phyloP scores from a whole-genome alignment of 2,797 vertebrate genomes.

The Phrynocephalus vlangalii region DNA sequence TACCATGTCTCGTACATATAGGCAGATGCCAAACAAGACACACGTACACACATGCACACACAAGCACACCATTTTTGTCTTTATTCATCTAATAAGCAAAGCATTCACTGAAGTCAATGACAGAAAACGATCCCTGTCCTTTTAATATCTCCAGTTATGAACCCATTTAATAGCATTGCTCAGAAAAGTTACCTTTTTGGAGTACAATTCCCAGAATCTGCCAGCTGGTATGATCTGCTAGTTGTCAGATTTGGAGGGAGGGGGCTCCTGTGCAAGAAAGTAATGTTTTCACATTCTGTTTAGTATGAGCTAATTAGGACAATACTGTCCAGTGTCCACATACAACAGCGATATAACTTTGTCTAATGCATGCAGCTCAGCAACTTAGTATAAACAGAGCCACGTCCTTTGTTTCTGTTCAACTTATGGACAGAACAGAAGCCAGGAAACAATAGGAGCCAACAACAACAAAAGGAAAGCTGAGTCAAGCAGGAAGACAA shows the following conservation, averaged over 20 bases:
- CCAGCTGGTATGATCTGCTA: no score
- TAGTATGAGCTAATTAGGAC: background rate
- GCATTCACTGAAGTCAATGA: no score
- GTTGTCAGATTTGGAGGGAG: no score
- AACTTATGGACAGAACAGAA: background rate
- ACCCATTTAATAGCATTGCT: background rate
- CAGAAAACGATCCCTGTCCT: no score
- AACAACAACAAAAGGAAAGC: background rate
- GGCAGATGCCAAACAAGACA: background rate
- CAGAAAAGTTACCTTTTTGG: no score
- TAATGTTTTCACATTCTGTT: background rate
- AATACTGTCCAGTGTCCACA: background rate
- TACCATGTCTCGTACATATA: slow-evolving; percentile 1
- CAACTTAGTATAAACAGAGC: background rate
- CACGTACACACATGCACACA: background rate
- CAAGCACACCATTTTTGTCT: background rate
- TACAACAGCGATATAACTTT: background rate
- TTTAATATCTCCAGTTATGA: background rate
- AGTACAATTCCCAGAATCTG: no score
- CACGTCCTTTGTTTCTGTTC: background rate
- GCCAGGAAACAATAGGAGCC: background rate
- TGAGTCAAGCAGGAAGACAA: background rate
- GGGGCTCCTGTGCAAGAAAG: no score
- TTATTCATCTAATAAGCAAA: background rate
- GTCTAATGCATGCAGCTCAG: background rate